A percentile compares a stretch with the other conserved stretches of the same genome.
Conservation (phyloP, 2,113 vertebrate species). For the Prochilodus magdalenae region DNA sequence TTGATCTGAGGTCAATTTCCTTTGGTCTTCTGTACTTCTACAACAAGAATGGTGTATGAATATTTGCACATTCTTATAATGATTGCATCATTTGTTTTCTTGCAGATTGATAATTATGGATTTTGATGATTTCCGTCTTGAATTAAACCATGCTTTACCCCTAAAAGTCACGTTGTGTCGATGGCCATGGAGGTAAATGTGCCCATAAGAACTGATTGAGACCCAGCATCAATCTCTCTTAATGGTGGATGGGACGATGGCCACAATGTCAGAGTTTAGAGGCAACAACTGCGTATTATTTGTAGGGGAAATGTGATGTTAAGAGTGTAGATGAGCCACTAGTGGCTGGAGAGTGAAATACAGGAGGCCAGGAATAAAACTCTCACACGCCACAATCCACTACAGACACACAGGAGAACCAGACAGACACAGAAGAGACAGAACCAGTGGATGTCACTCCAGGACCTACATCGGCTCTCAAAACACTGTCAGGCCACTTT, state of each 20-base stretch:
- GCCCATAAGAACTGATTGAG: not conserved
- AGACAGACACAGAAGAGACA: slow-evolving; percentile 31
- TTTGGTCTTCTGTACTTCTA: not conserved
- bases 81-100: not conserved
- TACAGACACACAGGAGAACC: slow-evolving; percentile 39
- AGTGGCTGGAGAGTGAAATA: slow-evolving; percentile 23
- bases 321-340: slow-evolving; percentile 5
- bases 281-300: not conserved
- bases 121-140: not conserved
- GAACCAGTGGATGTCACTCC: slow-evolving; percentile 64
- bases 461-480: slow-evolving; percentile 32
- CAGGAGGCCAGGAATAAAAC: not conserved
- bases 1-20: not conserved
- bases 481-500: not conserved
- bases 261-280: not conserved
- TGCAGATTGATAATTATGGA: not conserved
- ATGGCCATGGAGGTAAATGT: not conserved
- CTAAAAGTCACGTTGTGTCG: not conserved
- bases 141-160: not conserved
- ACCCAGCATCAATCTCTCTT: not conserved
- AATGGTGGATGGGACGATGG: too few species aligned
- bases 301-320: not conserved
- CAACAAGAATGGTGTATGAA: not conserved
- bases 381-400: slow-evolving; percentile 8
- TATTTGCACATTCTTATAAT: not conserved